These are phyloP conservation scores for Pterocles gutturalis DNA, from an alignment of 2,113 vertebrate species.

Conservation along the genomic window DNA sequence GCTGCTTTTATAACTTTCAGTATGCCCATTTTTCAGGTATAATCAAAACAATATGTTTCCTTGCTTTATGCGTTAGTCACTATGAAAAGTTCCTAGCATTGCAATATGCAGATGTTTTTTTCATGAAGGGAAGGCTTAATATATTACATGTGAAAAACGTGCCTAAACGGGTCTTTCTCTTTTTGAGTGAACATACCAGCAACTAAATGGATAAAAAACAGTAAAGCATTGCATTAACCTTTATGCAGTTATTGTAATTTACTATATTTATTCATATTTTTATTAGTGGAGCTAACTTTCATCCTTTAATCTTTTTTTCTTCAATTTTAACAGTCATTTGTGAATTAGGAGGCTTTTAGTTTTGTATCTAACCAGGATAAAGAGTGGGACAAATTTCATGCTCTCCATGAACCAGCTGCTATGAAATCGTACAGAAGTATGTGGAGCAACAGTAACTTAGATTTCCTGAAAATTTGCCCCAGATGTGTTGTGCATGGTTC, in stretches of 20 bases:
- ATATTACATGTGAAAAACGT: neutral
- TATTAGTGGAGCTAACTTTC: neutral
- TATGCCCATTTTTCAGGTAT: conserved; percentile 30
- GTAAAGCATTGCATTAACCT: neutral
- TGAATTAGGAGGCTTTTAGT: neutral
- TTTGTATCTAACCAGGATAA: neutral
- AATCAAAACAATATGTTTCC: conserved; percentile 25
- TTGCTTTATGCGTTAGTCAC: neutral
- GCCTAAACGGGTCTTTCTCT: neutral
- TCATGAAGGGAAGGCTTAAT: neutral
- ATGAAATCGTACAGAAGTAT: neutral
- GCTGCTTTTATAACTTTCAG: conserved; percentile 23
- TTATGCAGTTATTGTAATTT: neutral
- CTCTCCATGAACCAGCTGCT: neutral
- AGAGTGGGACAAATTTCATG: neutral
- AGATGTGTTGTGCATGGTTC: neutral
- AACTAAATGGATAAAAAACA: neutral
- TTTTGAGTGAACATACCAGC: neutral
- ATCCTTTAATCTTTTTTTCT: neutral
- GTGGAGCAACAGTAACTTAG: neutral
- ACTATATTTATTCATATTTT: neutral
- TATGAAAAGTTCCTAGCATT: conserved; percentile 18
- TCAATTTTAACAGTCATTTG: neutral
- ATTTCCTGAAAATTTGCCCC: neutral
- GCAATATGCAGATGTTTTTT: neutral